Percentiles rank a stretch among this genome's conserved stretches.
Conservation (phyloP, 2,113 vertebrate species). For the Dasyurus viverrinus region DNA sequence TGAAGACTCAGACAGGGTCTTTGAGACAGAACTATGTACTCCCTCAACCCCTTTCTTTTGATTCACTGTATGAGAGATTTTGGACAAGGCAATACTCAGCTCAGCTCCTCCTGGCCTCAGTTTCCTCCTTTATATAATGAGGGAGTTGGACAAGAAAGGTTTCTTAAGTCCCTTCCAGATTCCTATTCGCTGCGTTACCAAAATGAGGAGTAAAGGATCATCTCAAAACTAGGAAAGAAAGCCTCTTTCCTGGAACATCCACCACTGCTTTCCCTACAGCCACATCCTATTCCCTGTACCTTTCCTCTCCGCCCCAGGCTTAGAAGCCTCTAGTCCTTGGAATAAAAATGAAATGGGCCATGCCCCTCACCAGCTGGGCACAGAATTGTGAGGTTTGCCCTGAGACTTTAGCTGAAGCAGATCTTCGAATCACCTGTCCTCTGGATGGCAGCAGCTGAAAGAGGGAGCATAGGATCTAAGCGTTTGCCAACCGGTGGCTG, state of each 20-base stretch:
- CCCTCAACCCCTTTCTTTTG: background rate
- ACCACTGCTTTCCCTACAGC: background rate
- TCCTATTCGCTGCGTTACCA: background rate
- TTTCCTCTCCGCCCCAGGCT: background rate
- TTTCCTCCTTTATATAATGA: background rate
- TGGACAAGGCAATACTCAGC: background rate
- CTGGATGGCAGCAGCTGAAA: constrained; percentile 49
- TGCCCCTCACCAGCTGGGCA: constrained; percentile 37
- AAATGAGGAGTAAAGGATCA: background rate
- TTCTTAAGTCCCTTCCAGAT: background rate
- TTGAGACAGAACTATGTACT: background rate
- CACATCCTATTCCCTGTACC: background rate
- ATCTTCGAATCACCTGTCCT: constrained; percentile 30
- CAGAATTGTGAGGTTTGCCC: background rate
- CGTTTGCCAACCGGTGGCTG: background rate
- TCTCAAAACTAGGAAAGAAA: background rate
- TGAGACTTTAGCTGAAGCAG: constrained; percentile 13
- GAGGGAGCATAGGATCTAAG: background rate
- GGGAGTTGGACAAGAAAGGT: background rate
- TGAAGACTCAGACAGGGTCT: background rate
- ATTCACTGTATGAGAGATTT: background rate
- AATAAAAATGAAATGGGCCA: constrained; percentile 37
- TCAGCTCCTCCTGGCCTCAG: background rate
- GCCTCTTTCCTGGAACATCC: background rate
- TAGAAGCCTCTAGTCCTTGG: constrained; percentile 29